A percentile compares a stretch with the other conserved stretches of the same genome.
Evolutionary conservation across 2,888 invertebrate genomes (phyloP).

Genomic region (Mythimna ferrago): DNA sequence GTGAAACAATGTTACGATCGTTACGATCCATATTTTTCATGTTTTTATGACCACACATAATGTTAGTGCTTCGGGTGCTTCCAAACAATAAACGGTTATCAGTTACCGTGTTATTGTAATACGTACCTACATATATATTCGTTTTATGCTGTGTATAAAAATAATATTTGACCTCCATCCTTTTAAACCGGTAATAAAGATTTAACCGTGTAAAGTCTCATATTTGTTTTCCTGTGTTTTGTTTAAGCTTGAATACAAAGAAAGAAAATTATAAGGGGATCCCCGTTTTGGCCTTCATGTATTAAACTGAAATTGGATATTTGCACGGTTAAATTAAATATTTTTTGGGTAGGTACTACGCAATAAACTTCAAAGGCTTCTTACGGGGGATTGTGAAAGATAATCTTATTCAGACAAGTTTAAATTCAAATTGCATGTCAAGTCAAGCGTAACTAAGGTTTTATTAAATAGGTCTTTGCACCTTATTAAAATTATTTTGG

Average conservation of each 20-base stretch:
- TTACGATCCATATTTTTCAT: slow-evolving; percentile 35
- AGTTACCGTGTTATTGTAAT: slow-evolving; percentile 46
- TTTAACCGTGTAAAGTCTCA: slow-evolving; percentile 33
- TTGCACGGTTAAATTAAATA: slow-evolving; percentile 16
- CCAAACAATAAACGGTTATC: slow-evolving; percentile 45
- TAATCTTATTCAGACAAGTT: slow-evolving; percentile 54
- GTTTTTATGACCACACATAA: slow-evolving; percentile 29
- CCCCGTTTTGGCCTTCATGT: slow-evolving; percentile 16
- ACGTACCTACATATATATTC: slow-evolving; percentile 18
- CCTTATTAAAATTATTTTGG: slow-evolving; percentile 32
- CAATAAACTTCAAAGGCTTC: slow-evolving; percentile 52
- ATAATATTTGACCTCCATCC: slow-evolving; percentile 57
- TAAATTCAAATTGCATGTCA: slow-evolving; percentile 26
- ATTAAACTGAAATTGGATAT: slow-evolving; percentile 39
- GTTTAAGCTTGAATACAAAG: slow-evolving; percentile 49
- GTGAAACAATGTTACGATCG: slow-evolving; percentile 29
- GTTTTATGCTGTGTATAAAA: slow-evolving; percentile 39
- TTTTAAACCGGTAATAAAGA: slow-evolving; percentile 45
- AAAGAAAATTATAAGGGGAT: slow-evolving; percentile 54
- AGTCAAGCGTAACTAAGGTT: slow-evolving; percentile 8
- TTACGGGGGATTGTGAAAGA: slow-evolving; percentile 56
- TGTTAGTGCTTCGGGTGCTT: slow-evolving; percentile 33
- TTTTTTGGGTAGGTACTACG: slow-evolving; percentile 16
- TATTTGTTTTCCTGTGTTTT: slow-evolving; percentile 58
- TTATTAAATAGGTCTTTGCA: slow-evolving; percentile 18